A percentile compares a stretch with the other conserved stretches of the same genome.
Evolutionary conservation across 2,797 vertebrate species (phyloP).

Genomic region (Brachyalestes nurse): DNA sequence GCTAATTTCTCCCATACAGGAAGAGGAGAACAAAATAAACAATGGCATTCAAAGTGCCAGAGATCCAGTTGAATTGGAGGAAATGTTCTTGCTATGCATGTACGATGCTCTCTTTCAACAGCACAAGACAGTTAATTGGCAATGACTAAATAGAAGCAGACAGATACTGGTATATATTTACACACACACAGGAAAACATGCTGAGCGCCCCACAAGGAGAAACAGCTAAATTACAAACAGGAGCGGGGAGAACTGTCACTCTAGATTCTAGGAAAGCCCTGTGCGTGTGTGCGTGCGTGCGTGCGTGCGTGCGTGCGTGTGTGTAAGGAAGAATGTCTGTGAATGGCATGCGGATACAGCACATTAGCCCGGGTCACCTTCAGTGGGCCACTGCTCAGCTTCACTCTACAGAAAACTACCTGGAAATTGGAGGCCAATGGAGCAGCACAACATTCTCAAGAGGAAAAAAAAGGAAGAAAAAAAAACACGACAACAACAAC

Average conservation of each 20-base stretch:
- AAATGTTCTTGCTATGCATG: slow-evolving; percentile 52
- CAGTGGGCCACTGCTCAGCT: slow-evolving; percentile 11
- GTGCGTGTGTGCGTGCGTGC: neutral
- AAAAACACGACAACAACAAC: no score
- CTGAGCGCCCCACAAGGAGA: slow-evolving; percentile 33
- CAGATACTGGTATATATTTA: slow-evolving; percentile 33
- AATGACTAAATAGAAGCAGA: slow-evolving; percentile 67
- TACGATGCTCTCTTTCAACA: slow-evolving; percentile 56
- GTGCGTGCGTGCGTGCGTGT: slow-evolving; percentile 9
- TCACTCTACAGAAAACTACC: slow-evolving; percentile 20
- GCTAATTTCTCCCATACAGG: slow-evolving; percentile 52
- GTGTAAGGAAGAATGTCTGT: neutral
- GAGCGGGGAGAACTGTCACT: slow-evolving; percentile 21
- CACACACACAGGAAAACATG: slow-evolving; percentile 6
- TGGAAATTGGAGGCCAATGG: slow-evolving; percentile 20
- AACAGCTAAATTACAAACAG: slow-evolving; percentile 58
- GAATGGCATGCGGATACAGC: slow-evolving; percentile 52
- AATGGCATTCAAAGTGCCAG: slow-evolving; percentile 17
- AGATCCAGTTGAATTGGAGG: slow-evolving; percentile 37
- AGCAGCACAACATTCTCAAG: slow-evolving; percentile 5
- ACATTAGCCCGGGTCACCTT: slow-evolving; percentile 40
- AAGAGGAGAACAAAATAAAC: slow-evolving; percentile 55
- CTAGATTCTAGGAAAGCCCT: slow-evolving; percentile 35
- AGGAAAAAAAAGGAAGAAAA: neutral
- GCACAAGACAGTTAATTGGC: slow-evolving; percentile 60